Conservation (phyloP, 2,113 vertebrate species). For the Cheirogaleus medius region DNA sequence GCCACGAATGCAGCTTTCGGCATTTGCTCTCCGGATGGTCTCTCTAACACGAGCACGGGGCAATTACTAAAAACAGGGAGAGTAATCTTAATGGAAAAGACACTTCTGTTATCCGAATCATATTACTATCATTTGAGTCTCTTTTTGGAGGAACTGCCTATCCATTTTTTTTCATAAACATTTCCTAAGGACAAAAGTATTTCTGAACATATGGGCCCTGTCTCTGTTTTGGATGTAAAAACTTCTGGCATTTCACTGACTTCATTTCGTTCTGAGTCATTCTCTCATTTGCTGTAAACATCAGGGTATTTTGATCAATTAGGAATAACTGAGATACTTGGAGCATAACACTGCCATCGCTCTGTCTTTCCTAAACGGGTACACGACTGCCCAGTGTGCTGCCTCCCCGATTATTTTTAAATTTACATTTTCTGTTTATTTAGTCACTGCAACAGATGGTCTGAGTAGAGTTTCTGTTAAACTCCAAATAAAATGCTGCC, state of each 20-base stretch:
- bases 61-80: slow-evolving; percentile 68
- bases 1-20: background rate
- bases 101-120: slow-evolving; percentile 71
- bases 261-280: slow-evolving; percentile 88
- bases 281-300: slow-evolving; percentile 86
- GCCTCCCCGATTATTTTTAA: slow-evolving; percentile 75
- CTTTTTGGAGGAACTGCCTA: slow-evolving; percentile 79
- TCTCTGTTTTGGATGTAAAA: slow-evolving; percentile 89
- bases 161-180: slow-evolving; percentile 84
- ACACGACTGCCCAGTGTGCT: slow-evolving; percentile 46
- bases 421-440: slow-evolving; percentile 74
- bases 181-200: slow-evolving; percentile 88
- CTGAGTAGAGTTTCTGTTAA: slow-evolving; percentile 35
- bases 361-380: slow-evolving; percentile 56
- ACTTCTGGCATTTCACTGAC: slow-evolving; percentile 88
- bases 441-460: slow-evolving; percentile 68
- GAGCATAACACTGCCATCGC: slow-evolving; percentile 69
- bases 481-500: slow-evolving; percentile 26
- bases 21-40: background rate
- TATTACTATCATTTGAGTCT: slow-evolving; percentile 78
- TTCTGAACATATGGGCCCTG: slow-evolving; percentile 88
- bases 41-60: background rate
- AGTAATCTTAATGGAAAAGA: slow-evolving; percentile 54
- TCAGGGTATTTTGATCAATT: slow-evolving; percentile 87
- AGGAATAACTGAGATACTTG: slow-evolving; percentile 86